Base-by-base conservation (phyloP, 2,797 vertebrate species). In the Coregonus sp. region DNA sequence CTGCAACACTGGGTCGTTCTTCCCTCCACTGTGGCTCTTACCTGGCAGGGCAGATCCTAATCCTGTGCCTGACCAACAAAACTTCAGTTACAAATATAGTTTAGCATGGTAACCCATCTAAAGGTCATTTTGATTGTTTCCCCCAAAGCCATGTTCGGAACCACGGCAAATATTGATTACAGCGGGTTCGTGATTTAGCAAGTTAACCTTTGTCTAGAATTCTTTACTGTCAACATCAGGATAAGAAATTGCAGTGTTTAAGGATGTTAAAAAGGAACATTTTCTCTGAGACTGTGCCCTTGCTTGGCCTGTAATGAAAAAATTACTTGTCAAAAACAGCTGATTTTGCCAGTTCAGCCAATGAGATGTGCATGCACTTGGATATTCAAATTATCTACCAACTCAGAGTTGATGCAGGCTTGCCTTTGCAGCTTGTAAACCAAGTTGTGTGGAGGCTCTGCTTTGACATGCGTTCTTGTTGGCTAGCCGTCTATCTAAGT, bases 1-100 rank as follows among this genome's bases (percentile, higher is more conserved):
- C 2, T 95, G 94, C 84, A 95, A 92, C 63, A 98, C 90, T 14
- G 90, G 91, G 33, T 92, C 84, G 4, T 87, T 89, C 47, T 86
- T 93, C 18, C 92, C 88, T 12, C 0, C 2, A 0, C 86, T 74
- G 81, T 93, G 82, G 77, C 85, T 90, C 25, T 90, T 94, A 66
- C 93, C 86, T 68, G 85, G 59, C 0, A 93, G 75, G 74, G 81
- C 78, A 77, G 83, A 87, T 72, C 87, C 86, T 76, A 93, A 81
- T 87, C 79, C 95, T 96, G 90, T 50, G 0, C 65, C 61, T 56
- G 5, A 69, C 2, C 5, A 69, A 15, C 1, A 37, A 40, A 40
- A 69, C 4, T n/a, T 5, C 15, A 4, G 33, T 70, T 25, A 31
- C 31, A 35, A 67, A 67, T 31, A 18, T 35, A 6, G 3, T 35